Conservation (phyloP, 1,140 invertebrate species). For the Lucilia sericata region DNA sequence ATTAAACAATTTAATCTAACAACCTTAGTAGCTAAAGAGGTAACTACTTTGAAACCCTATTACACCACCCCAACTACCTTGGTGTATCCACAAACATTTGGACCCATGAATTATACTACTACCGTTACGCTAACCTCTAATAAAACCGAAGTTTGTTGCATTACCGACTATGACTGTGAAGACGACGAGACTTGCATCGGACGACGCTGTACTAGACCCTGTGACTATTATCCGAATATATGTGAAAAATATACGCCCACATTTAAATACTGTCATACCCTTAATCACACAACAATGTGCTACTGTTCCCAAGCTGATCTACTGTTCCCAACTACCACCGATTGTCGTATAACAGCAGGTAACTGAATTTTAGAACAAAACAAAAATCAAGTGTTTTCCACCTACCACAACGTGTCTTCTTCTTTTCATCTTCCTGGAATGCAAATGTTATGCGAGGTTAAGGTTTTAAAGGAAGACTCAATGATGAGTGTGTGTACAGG, state of each 20-base stretch:
- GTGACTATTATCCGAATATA: slow-evolving; percentile 67
- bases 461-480: slow-evolving; percentile 29
- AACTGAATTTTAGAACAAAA: slow-evolving; percentile 62
- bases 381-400: slow-evolving; percentile 4
- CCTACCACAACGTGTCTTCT: slow-evolving; percentile 24
- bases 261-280: slow-evolving; percentile 67
- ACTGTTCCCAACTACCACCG: slow-evolving; percentile 57
- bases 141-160: slow-evolving; percentile 51
- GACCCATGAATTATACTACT: neutral
- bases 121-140: neutral
- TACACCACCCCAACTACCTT: neutral
- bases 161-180: slow-evolving; percentile 68
- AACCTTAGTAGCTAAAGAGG: neutral
- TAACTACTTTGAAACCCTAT: neutral
- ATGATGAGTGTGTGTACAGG: slow-evolving; percentile 26
- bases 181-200: slow-evolving; percentile 71
- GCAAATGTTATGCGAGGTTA: slow-evolving; percentile 37
- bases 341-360: slow-evolving; percentile 73
- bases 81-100: neutral
- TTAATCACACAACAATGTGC: slow-evolving; percentile 70
- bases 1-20: neutral
- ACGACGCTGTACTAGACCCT: slow-evolving; percentile 72
- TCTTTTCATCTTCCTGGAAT: slow-evolving; percentile 43
- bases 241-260: slow-evolving; percentile 53
- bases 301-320: slow-evolving; percentile 67